Conservation (phyloP, 92 coral and sea anemone genomes). For the Bergia sp. region DNA sequence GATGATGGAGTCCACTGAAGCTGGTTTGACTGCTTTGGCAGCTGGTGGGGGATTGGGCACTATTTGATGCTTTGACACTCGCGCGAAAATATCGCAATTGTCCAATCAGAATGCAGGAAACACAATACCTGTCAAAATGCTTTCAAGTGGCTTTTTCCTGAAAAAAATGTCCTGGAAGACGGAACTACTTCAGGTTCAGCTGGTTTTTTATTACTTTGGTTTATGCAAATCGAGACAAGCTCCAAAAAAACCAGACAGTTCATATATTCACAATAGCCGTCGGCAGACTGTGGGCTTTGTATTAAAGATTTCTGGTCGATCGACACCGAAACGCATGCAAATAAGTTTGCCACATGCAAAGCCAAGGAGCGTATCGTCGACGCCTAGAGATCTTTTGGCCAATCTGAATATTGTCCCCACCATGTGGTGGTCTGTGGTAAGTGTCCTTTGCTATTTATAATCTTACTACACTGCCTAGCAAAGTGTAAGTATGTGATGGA, state of each 20-base stretch:
- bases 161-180: not conserved
- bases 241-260: not conserved
- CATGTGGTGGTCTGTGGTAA: not conserved
- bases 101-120: conserved; percentile 70
- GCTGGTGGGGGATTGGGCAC: conserved; percentile 48
- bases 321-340: not conserved
- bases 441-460: not conserved
- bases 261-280: not conserved
- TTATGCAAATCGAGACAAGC: conserved; percentile 27
- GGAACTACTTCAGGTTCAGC: conserved; percentile 17
- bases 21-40: conserved; percentile 47
- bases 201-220: not conserved
- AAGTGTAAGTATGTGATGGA: conserved; percentile 7
- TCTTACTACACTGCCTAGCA: not conserved
- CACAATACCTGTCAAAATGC: conserved; percentile 60
- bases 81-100: conserved; percentile 34
- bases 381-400: not conserved
- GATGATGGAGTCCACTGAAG: conserved; percentile 17
- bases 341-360: not conserved
- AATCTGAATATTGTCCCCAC: not conserved
- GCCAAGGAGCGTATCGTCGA: not conserved
- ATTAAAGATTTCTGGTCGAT: not conserved
- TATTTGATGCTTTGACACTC: not conserved
- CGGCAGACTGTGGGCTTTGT: conserved; percentile 12
- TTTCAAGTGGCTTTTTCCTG: conserved; percentile 37